Percentiles rank a stretch among this genome's conserved stretches.
Conservation (phyloP, 2,888 invertebrate species). For the Drosophila borborema region DNA sequence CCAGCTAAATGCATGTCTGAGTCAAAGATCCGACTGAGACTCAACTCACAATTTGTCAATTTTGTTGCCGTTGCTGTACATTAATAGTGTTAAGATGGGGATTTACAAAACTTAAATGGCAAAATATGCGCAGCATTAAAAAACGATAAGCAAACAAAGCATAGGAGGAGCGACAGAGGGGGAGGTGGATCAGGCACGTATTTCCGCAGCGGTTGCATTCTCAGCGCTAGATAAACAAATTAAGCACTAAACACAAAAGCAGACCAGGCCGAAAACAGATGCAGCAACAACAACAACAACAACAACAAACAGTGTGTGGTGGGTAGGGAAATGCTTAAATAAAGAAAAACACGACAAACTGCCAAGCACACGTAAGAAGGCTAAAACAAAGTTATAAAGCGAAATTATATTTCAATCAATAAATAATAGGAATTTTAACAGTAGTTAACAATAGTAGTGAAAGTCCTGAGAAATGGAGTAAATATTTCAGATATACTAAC, state of each 20-base stretch:
- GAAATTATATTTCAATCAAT: too few species aligned
- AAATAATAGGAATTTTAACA: too few species aligned
- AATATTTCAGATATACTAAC: too few species aligned
- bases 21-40: not conserved
- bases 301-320: not conserved
- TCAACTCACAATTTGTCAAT: conserved; percentile 38
- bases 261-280: conserved; percentile 38
- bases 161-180: not conserved
- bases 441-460: too few species aligned
- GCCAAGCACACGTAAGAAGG: conserved; percentile 49
- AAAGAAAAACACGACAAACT: conserved; percentile 49
- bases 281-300: conserved; percentile 15
- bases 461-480: too few species aligned
- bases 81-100: conserved; percentile 28
- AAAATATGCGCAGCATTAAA: conserved; percentile 62
- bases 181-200: conserved; percentile 48
- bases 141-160: conserved; percentile 66
- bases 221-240: conserved; percentile 66
- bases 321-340: conserved; percentile 39
- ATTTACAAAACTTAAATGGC: conserved; percentile 40
- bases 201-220: conserved; percentile 73
- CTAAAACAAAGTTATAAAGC: conserved; percentile 20
- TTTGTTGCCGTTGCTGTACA: conserved; percentile 4
- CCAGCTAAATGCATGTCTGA: not conserved
- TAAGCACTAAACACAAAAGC: conserved; percentile 55